Evolutionary conservation across 2,797 vertebrate species (phyloP).

Genomic region (Pangasius mekongensis): DNA sequence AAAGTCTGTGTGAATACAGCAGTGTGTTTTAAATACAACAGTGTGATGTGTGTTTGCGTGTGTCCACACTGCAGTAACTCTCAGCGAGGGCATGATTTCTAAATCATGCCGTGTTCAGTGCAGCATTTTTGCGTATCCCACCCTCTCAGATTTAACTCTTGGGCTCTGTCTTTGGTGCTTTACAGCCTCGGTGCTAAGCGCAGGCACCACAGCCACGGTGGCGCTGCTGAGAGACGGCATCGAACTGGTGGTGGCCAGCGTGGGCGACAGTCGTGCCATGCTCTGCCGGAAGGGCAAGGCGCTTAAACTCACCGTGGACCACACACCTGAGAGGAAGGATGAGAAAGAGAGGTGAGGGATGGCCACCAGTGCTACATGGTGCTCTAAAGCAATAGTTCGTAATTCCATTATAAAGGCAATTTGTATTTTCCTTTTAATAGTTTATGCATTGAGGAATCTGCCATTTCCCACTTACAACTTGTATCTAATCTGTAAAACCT

Average conservation of each 20-base stretch:
- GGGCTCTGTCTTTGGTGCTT: constrained; percentile 56
- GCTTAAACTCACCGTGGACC: constrained; percentile 91
- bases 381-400: not conserved
- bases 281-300: constrained; percentile 93
- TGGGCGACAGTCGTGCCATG: constrained; percentile 95
- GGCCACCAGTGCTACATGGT: not conserved
- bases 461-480: not conserved
- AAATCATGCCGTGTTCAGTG: not conserved
- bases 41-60: constrained; percentile 50
- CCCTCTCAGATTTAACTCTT: constrained; percentile 10
- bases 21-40: constrained; percentile 19
- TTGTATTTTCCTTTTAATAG: too few species aligned
- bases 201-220: constrained; percentile 95
- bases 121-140: not conserved
- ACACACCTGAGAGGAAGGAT: constrained; percentile 95
- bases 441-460: not conserved
- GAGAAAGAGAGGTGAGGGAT: constrained; percentile 90
- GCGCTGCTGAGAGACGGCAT: constrained; percentile 93
- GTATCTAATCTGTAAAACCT: not conserved
- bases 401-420: not conserved
- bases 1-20: constrained; percentile 6
- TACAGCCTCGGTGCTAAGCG: constrained; percentile 78
- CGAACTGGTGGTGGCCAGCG: constrained; percentile 94
- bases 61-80: constrained; percentile 52
- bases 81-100: constrained; percentile 42